Conservation (phyloP, 2,888 invertebrate genomes). For the Tetragonula carbonaria region DNA sequence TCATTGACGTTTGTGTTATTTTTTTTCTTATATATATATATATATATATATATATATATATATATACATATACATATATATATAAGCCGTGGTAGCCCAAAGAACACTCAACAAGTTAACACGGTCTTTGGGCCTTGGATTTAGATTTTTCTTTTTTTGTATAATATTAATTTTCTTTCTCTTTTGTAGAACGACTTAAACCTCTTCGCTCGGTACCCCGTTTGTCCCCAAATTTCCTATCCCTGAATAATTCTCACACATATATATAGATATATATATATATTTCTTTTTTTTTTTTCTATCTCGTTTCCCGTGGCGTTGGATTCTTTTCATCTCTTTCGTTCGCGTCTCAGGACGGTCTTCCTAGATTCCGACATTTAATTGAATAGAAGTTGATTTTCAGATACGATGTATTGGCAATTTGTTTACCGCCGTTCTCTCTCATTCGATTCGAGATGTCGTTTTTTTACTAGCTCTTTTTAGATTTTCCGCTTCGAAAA, state of each 20-base stretch:
- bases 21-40: neutral
- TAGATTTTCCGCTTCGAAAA: slow-evolving; percentile 20
- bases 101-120: slow-evolving; percentile 83
- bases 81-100: slow-evolving; percentile 76
- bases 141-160: slow-evolving; percentile 40
- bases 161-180: slow-evolving; percentile 38
- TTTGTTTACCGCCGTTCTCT: neutral
- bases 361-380: slow-evolving; percentile 49
- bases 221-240: neutral
- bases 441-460: slow-evolving; percentile 49
- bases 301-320: slow-evolving; percentile 20
- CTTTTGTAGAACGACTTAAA: slow-evolving; percentile 52
- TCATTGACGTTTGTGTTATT: slow-evolving; percentile 61
- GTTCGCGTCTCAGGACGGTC: slow-evolving; percentile 71
- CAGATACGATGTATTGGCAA: neutral
- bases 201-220: slow-evolving; percentile 14
- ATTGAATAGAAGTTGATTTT: slow-evolving; percentile 20
- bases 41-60: slow-evolving; percentile 44
- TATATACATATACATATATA: slow-evolving; percentile 14
- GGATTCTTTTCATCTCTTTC: slow-evolving; percentile 6
- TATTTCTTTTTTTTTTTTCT: no score
- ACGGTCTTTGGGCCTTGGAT: slow-evolving; percentile 78
- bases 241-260: neutral
- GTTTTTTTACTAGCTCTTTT: neutral
- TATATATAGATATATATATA: neutral